Conservation (phyloP, 2,113 vertebrate genomes). For the Reinhardtius hippoglossoides region DNA sequence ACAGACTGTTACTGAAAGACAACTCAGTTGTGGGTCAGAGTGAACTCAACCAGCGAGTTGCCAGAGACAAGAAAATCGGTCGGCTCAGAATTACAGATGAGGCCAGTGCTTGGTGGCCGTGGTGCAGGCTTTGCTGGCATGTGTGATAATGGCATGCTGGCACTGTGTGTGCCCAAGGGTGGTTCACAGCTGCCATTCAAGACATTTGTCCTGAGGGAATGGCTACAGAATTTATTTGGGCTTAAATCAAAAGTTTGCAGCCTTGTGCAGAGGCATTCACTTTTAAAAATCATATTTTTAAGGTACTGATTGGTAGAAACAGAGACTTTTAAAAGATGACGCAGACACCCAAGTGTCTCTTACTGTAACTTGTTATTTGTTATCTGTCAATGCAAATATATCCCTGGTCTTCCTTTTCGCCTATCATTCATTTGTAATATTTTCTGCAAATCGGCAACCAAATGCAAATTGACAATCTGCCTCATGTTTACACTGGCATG, state of each 20-base stretch:
- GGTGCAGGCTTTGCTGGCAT: background rate
- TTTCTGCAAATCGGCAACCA: no score
- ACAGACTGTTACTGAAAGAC: background rate
- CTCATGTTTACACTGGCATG: no score
- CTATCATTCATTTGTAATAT: no score
- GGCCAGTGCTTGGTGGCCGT: constrained; percentile 33
- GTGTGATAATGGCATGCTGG: constrained; percentile 1
- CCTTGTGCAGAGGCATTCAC: no score
- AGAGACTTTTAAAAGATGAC: no score
- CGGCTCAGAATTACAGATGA: constrained; percentile 31
- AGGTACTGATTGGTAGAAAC: no score
- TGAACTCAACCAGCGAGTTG: background rate
- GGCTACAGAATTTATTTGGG: background rate
- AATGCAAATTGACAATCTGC: no score
- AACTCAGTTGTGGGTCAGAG: background rate
- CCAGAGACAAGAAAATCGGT: constrained; percentile 3
- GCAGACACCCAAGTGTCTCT: no score
- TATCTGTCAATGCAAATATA: no score
- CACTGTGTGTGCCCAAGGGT: constrained; percentile 21
- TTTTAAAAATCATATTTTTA: background rate
- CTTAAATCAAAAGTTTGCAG: background rate
- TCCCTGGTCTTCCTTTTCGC: no score
- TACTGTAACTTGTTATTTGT: no score
- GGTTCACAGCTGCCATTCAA: constrained; percentile 26
- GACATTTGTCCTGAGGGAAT: constrained; percentile 13